Evolutionary conservation across 2,113 vertebrate genomes (phyloP), one percentile per base, ranked within the genome.

Genomic region (Syrrhaptes paradoxus): DNA sequence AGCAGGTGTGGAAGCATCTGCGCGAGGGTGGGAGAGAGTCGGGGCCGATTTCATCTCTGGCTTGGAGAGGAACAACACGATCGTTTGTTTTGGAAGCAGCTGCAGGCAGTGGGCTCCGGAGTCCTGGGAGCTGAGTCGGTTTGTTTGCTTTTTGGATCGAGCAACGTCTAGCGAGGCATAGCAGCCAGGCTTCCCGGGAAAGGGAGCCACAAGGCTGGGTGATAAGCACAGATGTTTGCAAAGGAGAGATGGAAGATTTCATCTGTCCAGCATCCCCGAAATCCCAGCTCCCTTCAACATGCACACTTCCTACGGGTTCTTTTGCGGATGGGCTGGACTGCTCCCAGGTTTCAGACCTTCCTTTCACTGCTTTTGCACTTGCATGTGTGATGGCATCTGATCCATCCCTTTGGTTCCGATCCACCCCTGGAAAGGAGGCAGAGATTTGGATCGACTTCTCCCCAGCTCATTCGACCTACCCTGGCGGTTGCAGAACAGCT

Each of bases 41-140:
- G 79, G 92, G 49, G n/a, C 74, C 85, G 92, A 14, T 55, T 20
- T 59, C 16, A 12, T 84, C 77, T 29, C 59, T 43, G 36, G 75
- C 38, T 84, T 29, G 91, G 76, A 72, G 41, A 62, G 65, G 86
- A 91, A 89, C 95, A 94, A 70, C 26, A 54, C 72, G 45, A 48
- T 61, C 70, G 91, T 95, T 95, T 95, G 96, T 94, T 95, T 96
- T 82, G 86, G 90, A 76, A 79, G 90, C 94, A 84, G 94, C 94
- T 95, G 91, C 81, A 41, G 96, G 82, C 93, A 54, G 82, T n/a
- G 87, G 84, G 93, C 92, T 92, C 76, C 43, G 38, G 78, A 90
- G 78, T 48, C 78, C 83, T 43, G 91, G 52, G 83, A 94, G 96
- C 93, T 49, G 85, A 85, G 95, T 94, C 95, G 91, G 95, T 93